Evolutionary conservation across 1,140 invertebrate genomes (phyloP).

Genomic region (Saccostrea cuccullata): DNA sequence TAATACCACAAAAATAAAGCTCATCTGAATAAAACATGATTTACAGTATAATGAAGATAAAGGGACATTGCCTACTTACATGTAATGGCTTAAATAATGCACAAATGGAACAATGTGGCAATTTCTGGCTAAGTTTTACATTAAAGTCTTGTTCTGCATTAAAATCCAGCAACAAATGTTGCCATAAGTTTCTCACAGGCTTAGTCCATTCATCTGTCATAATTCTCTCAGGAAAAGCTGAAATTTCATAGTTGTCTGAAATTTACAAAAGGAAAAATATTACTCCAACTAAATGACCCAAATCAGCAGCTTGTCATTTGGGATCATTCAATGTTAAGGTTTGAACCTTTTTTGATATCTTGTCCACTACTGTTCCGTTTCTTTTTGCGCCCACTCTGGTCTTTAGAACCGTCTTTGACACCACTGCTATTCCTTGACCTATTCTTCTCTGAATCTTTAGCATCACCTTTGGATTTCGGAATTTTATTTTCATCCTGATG

Average conservation of each 20-base stretch:
- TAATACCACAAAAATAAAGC: too few species aligned
- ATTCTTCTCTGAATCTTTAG: slow-evolving; percentile 33
- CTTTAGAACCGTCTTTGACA: slow-evolving; percentile 13
- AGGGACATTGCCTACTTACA: slow-evolving; percentile 56
- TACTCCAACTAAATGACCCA: too few species aligned
- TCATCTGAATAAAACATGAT: too few species aligned
- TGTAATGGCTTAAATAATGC: slow-evolving; percentile 76
- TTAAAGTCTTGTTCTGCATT: slow-evolving; percentile 76
- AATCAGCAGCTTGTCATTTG: too few species aligned
- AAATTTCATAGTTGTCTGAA: slow-evolving; percentile 29
- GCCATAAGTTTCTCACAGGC: slow-evolving; percentile 74
- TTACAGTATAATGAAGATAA: neutral
- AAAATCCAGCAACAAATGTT: slow-evolving; percentile 71
- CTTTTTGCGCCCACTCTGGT: neutral
- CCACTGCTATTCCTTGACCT: neutral
- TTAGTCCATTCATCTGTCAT: slow-evolving; percentile 70
- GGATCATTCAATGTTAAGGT: too few species aligned
- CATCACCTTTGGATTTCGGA: slow-evolving; percentile 16
- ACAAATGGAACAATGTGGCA: slow-evolving; percentile 79
- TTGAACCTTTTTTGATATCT: neutral
- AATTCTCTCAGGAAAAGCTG: slow-evolving; percentile 45
- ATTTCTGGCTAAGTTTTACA: slow-evolving; percentile 62
- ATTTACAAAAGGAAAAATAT: neutral
- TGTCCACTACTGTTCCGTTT: slow-evolving; percentile 8
- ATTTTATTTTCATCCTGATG: slow-evolving; percentile 26